These are phyloP conservation scores for Pogonophryne albipinna DNA, from an alignment of 2,797 vertebrate species.

Conservation along the genomic window DNA sequence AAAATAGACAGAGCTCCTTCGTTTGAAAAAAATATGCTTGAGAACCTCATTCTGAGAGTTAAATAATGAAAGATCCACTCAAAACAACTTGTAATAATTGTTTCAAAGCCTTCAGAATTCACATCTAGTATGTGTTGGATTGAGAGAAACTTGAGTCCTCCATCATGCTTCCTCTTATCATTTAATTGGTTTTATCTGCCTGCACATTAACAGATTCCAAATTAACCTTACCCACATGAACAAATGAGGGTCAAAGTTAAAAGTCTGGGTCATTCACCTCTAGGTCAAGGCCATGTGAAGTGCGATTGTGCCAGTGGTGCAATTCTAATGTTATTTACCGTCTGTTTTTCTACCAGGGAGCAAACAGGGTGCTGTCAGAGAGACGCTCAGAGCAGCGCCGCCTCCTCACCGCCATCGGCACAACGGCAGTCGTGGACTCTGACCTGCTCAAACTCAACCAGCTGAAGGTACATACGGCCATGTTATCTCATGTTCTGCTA, in stretches of 20 bases:
- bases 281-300: conserved; percentile 29
- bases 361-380: conserved; percentile 90
- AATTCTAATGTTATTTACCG: conserved; percentile 34
- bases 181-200: not conserved
- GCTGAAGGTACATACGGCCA: conserved; percentile 87
- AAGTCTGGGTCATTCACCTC: not conserved
- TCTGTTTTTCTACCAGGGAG: conserved; percentile 80
- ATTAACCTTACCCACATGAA: not conserved
- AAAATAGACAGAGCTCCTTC: not conserved
- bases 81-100: not conserved
- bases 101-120: not conserved
- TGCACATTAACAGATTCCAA: not conserved
- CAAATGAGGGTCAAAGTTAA: conserved; percentile 13
- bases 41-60: not conserved
- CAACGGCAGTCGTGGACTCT: conserved; percentile 90
- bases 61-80: not conserved
- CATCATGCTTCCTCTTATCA: not conserved
- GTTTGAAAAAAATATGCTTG: not conserved
- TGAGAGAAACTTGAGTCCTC: not conserved
- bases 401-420: conserved; percentile 92
- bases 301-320: not conserved
- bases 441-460: conserved; percentile 95
- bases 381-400: conserved; percentile 93
- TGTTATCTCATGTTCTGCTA: too few species aligned
- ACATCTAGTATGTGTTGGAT: not conserved